Base-by-base conservation (phyloP, 2,888 invertebrate species). In the Acronicta aceris region DNA sequence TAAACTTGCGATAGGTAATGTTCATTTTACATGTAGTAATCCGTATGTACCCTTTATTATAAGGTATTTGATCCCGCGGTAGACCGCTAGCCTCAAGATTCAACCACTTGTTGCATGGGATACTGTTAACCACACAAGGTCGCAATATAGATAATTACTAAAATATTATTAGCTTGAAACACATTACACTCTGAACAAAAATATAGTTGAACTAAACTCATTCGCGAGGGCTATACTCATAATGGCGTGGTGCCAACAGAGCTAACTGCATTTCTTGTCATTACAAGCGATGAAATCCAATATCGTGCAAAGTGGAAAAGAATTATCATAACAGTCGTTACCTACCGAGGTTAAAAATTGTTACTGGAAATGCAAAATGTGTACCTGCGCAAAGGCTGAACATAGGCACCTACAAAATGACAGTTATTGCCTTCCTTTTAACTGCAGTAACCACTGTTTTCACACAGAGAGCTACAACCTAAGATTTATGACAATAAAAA, bases 31-130 rank as follows among this genome's bases (percentile, higher is more conserved):
- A 6, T 41, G 41, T 1, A 10, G 47, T 49, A 51, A 55, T 68
- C 25, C 41, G 48, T 17, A 51, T 42, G 13, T 54, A 48, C 48
- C 65, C 51, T 64, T 69, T 59, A 59, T 62, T 60, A 63, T 63
- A 61, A 47, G 59, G 27, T 43, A 76, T 72, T 65, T 59, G 70
- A 71, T 74, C 56, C 64, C 42, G 77, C 57, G 78, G 79, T 76
- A 65, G 43, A 57, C 81, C 81, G 63, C 81, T 62, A 60, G 62
- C 77, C 79, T 76, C 78, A 78, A 80, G 79, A 76, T 72, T 77
- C 59, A 62, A 74, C 80, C 82, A 84, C 84, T 81, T 84, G 84
- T 84, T 83, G 84, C 81, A 64, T 42, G 61, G 71, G 65, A 77
- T 71, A 68, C 70, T 65, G 55, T 61, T 65, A 51, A 74, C 77